Conservation (phyloP, 2,113 vertebrate species). For the Chitala chitala region DNA sequence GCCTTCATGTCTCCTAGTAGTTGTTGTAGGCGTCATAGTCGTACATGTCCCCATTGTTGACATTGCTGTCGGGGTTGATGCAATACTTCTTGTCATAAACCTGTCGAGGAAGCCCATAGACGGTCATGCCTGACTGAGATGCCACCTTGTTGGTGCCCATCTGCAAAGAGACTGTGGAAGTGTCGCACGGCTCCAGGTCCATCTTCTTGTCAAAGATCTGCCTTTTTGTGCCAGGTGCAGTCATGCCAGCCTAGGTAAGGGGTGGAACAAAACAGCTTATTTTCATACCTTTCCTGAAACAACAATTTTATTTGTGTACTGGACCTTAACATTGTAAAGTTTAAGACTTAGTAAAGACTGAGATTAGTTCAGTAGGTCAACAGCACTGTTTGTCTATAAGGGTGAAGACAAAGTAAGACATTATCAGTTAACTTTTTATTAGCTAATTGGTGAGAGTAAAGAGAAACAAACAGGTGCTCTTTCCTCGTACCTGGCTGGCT, state of each 20-base stretch:
- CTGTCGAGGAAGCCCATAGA: conserved; percentile 87
- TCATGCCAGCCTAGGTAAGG: conserved; percentile 78
- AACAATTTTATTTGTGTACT: no score
- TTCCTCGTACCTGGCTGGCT: conserved; percentile 75
- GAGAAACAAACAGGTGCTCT: neutral
- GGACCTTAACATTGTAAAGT: no score
- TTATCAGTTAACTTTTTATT: no score
- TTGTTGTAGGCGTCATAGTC: conserved; percentile 73
- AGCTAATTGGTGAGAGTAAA: neutral
- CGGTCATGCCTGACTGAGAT: conserved; percentile 86
- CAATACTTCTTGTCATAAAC: conserved; percentile 92
- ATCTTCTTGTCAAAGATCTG: conserved; percentile 88
- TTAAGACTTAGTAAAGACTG: no score
- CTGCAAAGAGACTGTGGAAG: conserved; percentile 80
- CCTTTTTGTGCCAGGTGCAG: conserved; percentile 84
- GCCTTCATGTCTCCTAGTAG: conserved; percentile 61
- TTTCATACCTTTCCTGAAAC: no score
- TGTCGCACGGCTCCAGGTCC: conserved; percentile 85
- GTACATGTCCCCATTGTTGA: conserved; percentile 62
- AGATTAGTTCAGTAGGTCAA: no score
- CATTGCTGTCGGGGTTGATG: conserved; percentile 47
- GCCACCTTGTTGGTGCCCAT: conserved; percentile 94
- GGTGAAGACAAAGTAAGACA: no score
- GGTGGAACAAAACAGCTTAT: neutral
- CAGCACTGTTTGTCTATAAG: no score